These are phyloP conservation scores for Apogon talboti DNA, from an alignment of 2,797 vertebrate species.

Conservation along the genomic window DNA sequence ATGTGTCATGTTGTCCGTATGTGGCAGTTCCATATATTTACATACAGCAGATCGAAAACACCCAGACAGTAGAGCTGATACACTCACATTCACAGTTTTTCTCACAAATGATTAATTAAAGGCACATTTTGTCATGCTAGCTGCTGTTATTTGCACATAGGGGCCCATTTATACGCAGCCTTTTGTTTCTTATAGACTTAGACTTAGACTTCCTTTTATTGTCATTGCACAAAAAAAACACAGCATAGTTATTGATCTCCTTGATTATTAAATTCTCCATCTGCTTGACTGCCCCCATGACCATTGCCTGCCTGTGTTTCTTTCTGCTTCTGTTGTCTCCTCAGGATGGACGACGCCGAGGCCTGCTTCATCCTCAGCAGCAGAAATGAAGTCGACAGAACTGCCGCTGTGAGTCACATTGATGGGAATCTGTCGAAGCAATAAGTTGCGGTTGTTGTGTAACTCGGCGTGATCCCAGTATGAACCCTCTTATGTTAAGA, in stretches of 20 bases:
- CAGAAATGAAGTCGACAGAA: constrained; percentile 95
- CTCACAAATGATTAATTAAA: background rate
- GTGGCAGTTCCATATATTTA: constrained; percentile 11
- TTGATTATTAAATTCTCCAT: constrained; percentile 2
- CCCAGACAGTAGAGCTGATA: background rate
- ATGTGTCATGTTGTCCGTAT: background rate
- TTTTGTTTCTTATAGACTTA: constrained; percentile 25
- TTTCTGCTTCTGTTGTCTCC: constrained; percentile 16
- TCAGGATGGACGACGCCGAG: constrained; percentile 98
- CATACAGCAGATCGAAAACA: constrained; percentile 11
- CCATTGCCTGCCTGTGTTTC: constrained; percentile 2
- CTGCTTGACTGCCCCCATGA: background rate
- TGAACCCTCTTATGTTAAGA: background rate
- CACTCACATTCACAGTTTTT: too few relatives aligned
- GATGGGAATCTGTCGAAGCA: background rate
- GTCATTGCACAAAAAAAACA: too few relatives aligned
- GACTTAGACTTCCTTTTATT: too few relatives aligned
- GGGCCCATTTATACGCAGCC: background rate
- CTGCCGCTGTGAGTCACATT: constrained; percentile 90
- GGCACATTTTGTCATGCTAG: constrained; percentile 18
- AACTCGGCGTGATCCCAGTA: constrained; percentile 8
- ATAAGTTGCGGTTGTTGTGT: background rate
- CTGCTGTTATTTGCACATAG: constrained; percentile 1
- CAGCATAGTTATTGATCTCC: too few relatives aligned
- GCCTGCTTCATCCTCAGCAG: constrained; percentile 99